phyloP scores from a whole-genome alignment of 2,113 vertebrate species.

The Polyodon spathula region DNA sequence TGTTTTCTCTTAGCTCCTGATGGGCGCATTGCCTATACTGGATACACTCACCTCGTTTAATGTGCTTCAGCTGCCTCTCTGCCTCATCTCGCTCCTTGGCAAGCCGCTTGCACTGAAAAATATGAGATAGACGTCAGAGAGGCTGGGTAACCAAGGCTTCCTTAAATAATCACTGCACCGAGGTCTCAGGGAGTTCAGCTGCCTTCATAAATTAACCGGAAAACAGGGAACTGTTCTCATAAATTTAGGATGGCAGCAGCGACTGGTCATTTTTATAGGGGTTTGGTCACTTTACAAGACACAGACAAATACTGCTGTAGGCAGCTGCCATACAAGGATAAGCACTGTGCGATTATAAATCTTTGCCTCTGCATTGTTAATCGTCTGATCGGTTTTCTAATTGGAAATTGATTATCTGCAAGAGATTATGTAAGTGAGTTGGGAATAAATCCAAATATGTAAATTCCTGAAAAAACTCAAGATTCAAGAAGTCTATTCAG shows the following conservation, averaged over 20 bases:
- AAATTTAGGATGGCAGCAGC: neutral
- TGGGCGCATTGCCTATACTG: no score
- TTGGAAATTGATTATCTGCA: no score
- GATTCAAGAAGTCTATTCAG: no score
- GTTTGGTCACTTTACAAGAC: neutral
- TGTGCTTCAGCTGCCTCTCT: conserved; percentile 62
- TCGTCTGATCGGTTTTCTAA: no score
- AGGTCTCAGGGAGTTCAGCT: conserved; percentile 12
- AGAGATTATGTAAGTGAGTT: no score
- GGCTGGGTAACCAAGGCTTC: conserved; percentile 11
- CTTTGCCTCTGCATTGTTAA: no score
- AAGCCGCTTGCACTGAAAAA: conserved; percentile 47
- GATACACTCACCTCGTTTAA: conserved; percentile 64
- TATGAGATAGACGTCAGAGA: conserved; percentile 16
- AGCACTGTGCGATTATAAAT: no score
- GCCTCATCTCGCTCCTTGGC: conserved; percentile 58
- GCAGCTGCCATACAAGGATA: no score
- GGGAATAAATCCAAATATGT: no score
- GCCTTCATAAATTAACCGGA: conserved; percentile 9
- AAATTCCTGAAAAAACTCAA: no score
- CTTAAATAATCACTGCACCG: conserved; percentile 10
- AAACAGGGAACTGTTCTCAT: neutral
- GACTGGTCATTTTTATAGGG: neutral
- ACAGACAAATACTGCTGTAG: neutral
- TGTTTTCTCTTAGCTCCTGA: no score